A percentile compares a stretch with the other conserved stretches of the same genome.
Evolutionary conservation across 2,113 vertebrate species (phyloP).

Genomic region (Alexandromys fortis): DNA sequence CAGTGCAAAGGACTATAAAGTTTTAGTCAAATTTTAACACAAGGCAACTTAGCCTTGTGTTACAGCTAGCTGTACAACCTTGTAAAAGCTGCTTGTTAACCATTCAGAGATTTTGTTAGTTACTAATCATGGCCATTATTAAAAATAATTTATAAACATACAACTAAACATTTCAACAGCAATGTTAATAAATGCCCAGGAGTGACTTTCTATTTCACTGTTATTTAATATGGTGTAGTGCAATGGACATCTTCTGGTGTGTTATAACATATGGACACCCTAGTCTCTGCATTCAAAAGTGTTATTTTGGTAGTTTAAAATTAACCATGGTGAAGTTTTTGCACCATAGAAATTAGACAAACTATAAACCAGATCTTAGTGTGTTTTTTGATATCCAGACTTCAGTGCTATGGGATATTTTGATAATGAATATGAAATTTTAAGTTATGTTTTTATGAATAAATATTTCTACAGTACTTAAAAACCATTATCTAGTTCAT

Average conservation of each 20-base stretch:
- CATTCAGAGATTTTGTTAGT: not conserved
- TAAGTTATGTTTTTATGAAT: not conserved
- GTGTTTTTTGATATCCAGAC: conserved; percentile 17
- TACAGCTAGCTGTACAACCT: not conserved
- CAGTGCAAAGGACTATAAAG: not conserved
- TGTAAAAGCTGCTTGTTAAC: not conserved
- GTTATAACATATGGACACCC: not conserved
- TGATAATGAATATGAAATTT: not conserved
- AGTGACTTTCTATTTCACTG: not conserved
- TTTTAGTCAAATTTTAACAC: not conserved
- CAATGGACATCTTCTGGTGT: not conserved
- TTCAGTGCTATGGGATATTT: not conserved
- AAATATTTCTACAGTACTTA: not conserved
- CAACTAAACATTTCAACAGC: not conserved
- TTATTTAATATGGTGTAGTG: not conserved
- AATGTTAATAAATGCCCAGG: conserved; percentile 14
- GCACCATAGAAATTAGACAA: not conserved
- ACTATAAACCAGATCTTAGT: not conserved
- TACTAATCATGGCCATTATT: conserved; percentile 16
- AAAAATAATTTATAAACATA: conserved; percentile 36
- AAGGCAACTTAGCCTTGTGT: not conserved
- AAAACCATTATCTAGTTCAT: not conserved
- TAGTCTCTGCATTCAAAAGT: conserved; percentile 39
- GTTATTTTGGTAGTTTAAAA: conserved; percentile 50
- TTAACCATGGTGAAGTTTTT: not conserved